phyloP scores from a whole-genome alignment of 2,113 vertebrate genomes.

The Ctenomys sociabilis region DNA sequence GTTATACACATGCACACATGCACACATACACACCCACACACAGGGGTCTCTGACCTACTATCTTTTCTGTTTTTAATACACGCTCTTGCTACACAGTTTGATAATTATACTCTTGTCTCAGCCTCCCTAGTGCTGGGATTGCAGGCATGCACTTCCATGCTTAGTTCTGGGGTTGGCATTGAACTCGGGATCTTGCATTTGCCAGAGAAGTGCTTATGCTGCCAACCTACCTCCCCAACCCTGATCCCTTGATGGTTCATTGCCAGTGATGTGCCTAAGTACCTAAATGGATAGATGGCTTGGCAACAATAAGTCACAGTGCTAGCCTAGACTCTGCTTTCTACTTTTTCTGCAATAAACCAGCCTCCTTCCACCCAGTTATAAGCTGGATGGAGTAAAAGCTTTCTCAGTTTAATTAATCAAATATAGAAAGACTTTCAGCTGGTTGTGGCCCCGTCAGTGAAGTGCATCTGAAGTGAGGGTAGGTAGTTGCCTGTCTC shows the following conservation, averaged over 20 bases:
- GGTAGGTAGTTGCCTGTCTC: fast-evolving
- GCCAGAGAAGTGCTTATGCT: too few relatives aligned
- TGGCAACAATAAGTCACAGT: background rate
- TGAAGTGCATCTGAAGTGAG: background rate
- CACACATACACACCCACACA: background rate
- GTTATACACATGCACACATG: background rate
- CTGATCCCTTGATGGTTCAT: background rate
- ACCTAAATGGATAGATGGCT: background rate
- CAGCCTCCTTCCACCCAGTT: fast-evolving
- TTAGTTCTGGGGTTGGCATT: too few relatives aligned
- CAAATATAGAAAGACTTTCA: background rate
- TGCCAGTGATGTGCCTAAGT: fast-evolving
- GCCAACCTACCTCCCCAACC: too few relatives aligned
- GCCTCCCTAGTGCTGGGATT: too few relatives aligned
- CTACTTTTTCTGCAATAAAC: background rate
- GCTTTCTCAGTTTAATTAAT: background rate
- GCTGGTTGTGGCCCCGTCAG: background rate
- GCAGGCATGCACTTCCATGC: too few relatives aligned
- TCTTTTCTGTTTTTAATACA: too few relatives aligned
- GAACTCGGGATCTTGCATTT: too few relatives aligned
- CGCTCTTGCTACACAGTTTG: too few relatives aligned
- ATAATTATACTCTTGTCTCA: too few relatives aligned
- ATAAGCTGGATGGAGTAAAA: background rate
- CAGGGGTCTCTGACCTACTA: background rate
- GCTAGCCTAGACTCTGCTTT: background rate